Evolutionary conservation across 2,797 vertebrate species (phyloP).

Genomic region (Typhlichthys subterraneus): DNA sequence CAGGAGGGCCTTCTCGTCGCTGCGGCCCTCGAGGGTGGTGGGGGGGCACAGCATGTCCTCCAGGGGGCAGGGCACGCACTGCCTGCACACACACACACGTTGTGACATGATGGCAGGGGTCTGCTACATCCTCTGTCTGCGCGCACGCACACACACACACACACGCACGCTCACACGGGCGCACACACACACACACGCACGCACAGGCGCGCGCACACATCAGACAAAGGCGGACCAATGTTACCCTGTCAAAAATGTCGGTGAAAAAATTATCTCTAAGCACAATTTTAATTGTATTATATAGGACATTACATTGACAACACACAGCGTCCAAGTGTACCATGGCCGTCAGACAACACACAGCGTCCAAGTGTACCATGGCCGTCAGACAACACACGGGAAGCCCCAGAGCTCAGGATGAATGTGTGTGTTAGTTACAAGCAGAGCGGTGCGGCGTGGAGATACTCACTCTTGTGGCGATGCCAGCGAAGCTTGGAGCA

Average conservation of each 20-base stretch:
- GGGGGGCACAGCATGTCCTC: slow-evolving; percentile 91
- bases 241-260: no score
- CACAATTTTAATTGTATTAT: no score
- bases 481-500: slow-evolving; percentile 73
- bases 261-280: no score
- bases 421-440: not conserved
- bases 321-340: no score
- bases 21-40: slow-evolving; percentile 87
- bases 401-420: not conserved
- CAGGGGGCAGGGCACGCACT: slow-evolving; percentile 87
- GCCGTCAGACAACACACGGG: no score
- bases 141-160: no score
- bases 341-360: no score
- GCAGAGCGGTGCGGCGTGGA: not conserved
- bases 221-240: no score
- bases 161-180: slow-evolving; percentile 3
- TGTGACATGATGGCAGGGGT: no score
- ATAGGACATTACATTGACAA: no score
- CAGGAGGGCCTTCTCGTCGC: slow-evolving; percentile 90
- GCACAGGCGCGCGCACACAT: not conserved
- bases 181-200: slow-evolving; percentile 29
- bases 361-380: no score
- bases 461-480: slow-evolving; percentile 89
- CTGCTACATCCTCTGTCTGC: not conserved
- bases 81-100: slow-evolving; percentile 68